Conservation (phyloP, 2,888 invertebrate species). For the Acleris literana region DNA sequence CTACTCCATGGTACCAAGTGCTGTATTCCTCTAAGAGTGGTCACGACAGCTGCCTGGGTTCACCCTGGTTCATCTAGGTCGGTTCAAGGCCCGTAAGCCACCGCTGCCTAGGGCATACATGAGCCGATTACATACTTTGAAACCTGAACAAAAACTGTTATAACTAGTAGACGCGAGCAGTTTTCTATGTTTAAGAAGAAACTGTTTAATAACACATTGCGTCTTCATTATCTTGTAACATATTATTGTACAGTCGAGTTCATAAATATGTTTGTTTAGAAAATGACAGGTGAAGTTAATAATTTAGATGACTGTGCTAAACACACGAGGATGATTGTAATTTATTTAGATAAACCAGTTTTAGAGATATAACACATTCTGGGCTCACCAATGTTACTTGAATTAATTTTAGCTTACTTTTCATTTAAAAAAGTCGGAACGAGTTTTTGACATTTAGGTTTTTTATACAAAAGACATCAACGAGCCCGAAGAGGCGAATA, state of each 20-base stretch:
- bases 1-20: background rate
- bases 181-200: too few relatives aligned
- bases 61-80: constrained; percentile 1
- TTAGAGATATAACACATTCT: constrained; percentile 11
- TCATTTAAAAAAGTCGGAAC: too few relatives aligned
- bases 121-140: background rate
- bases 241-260: too few relatives aligned
- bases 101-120: background rate
- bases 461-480: too few relatives aligned
- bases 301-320: constrained; percentile 17
- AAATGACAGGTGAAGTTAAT: background rate
- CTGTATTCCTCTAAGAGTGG: background rate
- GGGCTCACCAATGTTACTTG: too few relatives aligned
- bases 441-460: too few relatives aligned
- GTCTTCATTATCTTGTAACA: too few relatives aligned
- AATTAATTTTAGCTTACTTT: too few relatives aligned
- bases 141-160: too few relatives aligned
- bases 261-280: constrained; percentile 23
- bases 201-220: too few relatives aligned
- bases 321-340: constrained; percentile 11
- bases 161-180: too few relatives aligned
- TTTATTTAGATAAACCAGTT: constrained; percentile 21
- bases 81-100: background rate
- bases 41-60: background rate
- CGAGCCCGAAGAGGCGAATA: too few relatives aligned